Evolutionary conservation across 2,797 vertebrate genomes (phyloP), one percentile per base, ranked within the genome.

Genomic region (Lagodon rhomboides): DNA sequence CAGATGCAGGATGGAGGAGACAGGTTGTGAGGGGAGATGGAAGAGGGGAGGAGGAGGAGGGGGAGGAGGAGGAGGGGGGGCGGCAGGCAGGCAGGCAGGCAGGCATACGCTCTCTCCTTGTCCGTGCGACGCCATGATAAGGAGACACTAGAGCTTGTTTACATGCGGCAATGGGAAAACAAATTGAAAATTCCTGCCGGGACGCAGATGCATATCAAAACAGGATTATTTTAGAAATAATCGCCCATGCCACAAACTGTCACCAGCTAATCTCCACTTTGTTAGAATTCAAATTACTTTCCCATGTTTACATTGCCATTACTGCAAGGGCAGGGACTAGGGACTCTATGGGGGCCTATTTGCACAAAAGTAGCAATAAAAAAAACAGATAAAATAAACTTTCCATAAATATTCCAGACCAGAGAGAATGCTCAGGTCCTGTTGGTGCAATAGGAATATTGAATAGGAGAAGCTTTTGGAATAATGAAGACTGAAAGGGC

Each of bases 221-320:
- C 93, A 95, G 95, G 95, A 96, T 96, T 96, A 96, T 96, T 96
- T 95, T 95, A 92, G 94, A 95, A 96, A 96, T 96, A 95, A 96
- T 96, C 95, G 88, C 75, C 91, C 89, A 92, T 91, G 92, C 95
- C 94, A 94, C 93, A 94, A 94, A 94, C 93, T 94, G 93, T 95
- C 93, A 93, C 92, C 88, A 89, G 94, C 94, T 96, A 96, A 96
- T 96, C 95, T 96, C 93, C 92, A 96, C 93, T 95, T 96, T 95
- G 94, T 95, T 95, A 95, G 95, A 95, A 96, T 95, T 96, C 91
- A 95, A 96, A 96, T 96, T 95, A 95, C 93, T 94, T 95, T 92
- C 91, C 92, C 90, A 93, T 95, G 94, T 95, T 96, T 95, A 95
- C 94, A 94, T 95, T 94, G 93, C 91, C 84, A 95, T 95, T 95